Evolutionary conservation across 1,140 invertebrate species (phyloP), one percentile per base, ranked within the genome.

Genomic region (Drosophila lowei): DNA sequence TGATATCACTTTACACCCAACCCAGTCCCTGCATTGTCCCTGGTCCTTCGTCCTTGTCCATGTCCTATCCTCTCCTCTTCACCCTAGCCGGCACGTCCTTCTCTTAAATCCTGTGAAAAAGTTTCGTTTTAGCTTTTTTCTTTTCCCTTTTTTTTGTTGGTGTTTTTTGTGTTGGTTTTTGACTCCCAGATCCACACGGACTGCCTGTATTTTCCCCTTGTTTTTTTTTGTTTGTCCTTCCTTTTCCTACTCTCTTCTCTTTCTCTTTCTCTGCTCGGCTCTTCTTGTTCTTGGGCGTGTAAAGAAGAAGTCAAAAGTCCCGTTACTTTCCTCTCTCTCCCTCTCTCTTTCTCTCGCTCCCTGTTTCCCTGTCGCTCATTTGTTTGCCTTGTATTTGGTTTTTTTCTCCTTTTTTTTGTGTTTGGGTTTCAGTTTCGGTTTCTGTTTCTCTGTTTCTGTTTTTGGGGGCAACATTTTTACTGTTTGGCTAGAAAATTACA

Each of bases 401-500:
- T 34, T 47, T 54, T 34, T 53, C 57, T 44, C 59, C 56, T 58
- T 38, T 53, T 58, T 21, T 71, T 8, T 21, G 41, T 50, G 18
- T 23, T 48, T 56, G 30, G 47, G 55, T 50, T 25, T 59, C 50
- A 53, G 63, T 67, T 59, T 38, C 52, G 25, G 7, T 41, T 44
- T 62, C 57, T 65, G 47, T 38, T 9, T 38, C 11, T 38, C 34
- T 38, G 30, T 34, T 13, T 38, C 30, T 30, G 30, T 30, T 13
- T 13, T 13, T 11, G 34, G 34, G 64, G 64, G 62, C 49, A 67
- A 67, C 65, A 67, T 49, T 70, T 70, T 68, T 72, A 74, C 50
- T 88, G 72, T 85, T 85, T 86, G 78, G 83, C 83, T 83, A 78
- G 83, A 83, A 86, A 86, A 86, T 88, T 88, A 86, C 83, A 86